Base-by-base conservation (phyloP, 30 jellyfish, hydroid and myxozoan genomes). In the Cassiopea andromeda region DNA sequence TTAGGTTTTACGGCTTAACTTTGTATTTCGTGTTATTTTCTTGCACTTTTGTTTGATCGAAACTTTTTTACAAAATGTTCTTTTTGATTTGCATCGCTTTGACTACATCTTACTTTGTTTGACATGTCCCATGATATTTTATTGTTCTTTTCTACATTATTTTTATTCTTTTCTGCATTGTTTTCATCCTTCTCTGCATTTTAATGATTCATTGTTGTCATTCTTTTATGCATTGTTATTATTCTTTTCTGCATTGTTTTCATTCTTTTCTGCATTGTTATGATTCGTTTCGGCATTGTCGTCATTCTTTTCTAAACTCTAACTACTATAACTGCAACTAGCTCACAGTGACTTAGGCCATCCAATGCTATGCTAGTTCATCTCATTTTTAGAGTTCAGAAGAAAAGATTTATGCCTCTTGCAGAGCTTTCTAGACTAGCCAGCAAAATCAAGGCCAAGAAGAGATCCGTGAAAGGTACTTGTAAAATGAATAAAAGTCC, bases 341-440 rank as follows among this genome's bases (percentile, higher is more conserved):
- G n/a, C n/a, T n/a, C n/a, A n/a, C n/a, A n/a, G n/a, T n/a, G n/a
- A n/a, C n/a, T n/a, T n/a, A n/a, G n/a, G n/a, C n/a, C n/a, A n/a
- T n/a, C n/a, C n/a, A n/a, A n/a, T n/a, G n/a, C n/a, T n/a, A n/a
- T 67, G 27, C 10, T 67, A 67, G 44, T 44, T 4, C n/a, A 6
- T 67, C 76, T 18, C 27, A 4, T 61, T 64, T 82, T 46, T 57
- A 94, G 98, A 57, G 69, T 86, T 10, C 69, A 81, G 9, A 94
- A 94, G 83, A 86, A 93, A 83, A 82, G 69, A 58, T 94, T 94
- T 69, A 94, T 94, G 98, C 97, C 96, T n/a, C 87, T 94, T 44
- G 95, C 97, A 17, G 97, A 94, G 50, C 83, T 94, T 1, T 85
- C 98, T 46, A 94, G 85, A 74, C 74, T 94, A 6, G 98, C 98